phyloP scores from a whole-genome alignment of 1,140 invertebrate species.

The Drosophila sucinea region DNA sequence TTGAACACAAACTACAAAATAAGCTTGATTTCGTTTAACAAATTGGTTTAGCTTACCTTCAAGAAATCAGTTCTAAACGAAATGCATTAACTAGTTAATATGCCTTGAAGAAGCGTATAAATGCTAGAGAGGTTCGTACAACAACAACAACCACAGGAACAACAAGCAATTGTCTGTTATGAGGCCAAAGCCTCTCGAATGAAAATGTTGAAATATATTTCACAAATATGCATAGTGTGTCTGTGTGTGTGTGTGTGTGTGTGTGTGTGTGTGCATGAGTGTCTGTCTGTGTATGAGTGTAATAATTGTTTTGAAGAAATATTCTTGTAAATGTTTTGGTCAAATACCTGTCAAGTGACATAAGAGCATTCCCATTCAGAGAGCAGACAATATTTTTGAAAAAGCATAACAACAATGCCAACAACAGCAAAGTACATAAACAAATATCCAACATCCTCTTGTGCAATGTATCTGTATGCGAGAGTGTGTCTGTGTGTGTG shows the following conservation, averaged over 20 bases:
- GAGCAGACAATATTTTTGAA: constrained; percentile 52
- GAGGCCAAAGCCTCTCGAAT: constrained; percentile 15
- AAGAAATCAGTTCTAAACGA: no score
- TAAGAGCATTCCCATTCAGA: constrained; percentile 64
- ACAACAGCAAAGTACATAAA: constrained; percentile 47
- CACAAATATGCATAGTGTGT: neutral
- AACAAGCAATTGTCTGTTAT: neutral
- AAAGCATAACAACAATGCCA: constrained; percentile 48
- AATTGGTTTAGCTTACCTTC: no score
- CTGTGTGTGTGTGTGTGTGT: neutral
- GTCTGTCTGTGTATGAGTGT: constrained; percentile 5
- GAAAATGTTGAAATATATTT: constrained; percentile 26
- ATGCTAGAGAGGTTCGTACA: no score
- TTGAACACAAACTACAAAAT: no score
- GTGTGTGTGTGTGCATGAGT: constrained; percentile 17
- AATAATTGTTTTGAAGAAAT: constrained; percentile 72
- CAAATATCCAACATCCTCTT: constrained; percentile 37
- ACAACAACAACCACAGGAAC: neutral
- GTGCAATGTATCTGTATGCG: constrained; percentile 6
- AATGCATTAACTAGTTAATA: neutral
- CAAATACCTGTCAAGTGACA: constrained; percentile 76
- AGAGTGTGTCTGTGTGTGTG: constrained; percentile 5
- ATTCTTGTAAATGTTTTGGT: constrained; percentile 60
- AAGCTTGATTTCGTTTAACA: no score
- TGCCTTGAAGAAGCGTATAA: neutral